These are phyloP conservation scores for Lasioglossum calceatum DNA, from an alignment of 2,888 invertebrate genomes.

Conservation along the genomic window DNA sequence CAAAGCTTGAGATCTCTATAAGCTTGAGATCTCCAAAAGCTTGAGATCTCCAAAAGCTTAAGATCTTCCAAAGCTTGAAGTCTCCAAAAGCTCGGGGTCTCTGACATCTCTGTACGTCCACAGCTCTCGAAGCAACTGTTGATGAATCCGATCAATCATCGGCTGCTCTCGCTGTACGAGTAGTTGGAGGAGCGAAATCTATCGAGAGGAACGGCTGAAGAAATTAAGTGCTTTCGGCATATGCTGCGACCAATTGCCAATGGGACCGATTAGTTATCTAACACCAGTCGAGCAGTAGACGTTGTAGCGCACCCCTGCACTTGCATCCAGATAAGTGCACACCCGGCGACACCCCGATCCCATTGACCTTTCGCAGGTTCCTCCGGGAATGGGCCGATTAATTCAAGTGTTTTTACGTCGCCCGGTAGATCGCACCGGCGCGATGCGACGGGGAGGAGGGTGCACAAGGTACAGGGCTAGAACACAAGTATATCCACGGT, in stretches of 20 bases:
- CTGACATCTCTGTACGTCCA: background rate
- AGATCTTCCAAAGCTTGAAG: background rate
- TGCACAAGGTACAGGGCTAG: constrained; percentile 20
- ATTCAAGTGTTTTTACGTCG: constrained; percentile 84
- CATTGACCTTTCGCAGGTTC: constrained; percentile 83
- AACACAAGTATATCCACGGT: constrained; percentile 44
- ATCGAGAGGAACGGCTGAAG: constrained; percentile 29
- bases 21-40: too few species aligned
- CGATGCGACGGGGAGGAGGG: constrained; percentile 18
- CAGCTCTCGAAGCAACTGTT: background rate
- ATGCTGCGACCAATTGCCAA: constrained; percentile 58
- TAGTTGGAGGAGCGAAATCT: constrained; percentile 8
- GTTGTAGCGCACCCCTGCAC: constrained; percentile 41
- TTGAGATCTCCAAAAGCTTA: background rate
- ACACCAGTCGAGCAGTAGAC: background rate
- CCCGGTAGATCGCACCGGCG: constrained; percentile 48
- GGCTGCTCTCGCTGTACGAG: background rate
- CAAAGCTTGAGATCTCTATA: background rate
- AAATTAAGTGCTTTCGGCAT: constrained; percentile 51
- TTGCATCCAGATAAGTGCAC: constrained; percentile 71
- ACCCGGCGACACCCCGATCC: constrained; percentile 68
- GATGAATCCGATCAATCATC: constrained; percentile 9
- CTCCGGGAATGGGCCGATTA: constrained; percentile 83
- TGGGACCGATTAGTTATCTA: constrained; percentile 68
- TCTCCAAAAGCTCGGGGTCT: background rate